Evolutionary conservation across 2,113 vertebrate genomes (phyloP).

Genomic region (Pseudonaja textilis): DNA sequence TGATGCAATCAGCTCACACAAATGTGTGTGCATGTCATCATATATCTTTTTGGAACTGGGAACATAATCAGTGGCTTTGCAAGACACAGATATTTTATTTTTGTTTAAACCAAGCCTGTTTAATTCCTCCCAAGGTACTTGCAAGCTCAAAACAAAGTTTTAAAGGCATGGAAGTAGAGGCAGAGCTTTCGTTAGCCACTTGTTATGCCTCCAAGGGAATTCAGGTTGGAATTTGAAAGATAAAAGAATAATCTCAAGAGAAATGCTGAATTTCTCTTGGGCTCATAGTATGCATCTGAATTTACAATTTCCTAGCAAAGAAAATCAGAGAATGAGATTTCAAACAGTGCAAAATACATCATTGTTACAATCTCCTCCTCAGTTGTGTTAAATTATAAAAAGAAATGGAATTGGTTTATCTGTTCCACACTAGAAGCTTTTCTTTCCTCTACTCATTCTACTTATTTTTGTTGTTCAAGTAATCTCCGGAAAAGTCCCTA

Average conservation of each 20-base stretch:
- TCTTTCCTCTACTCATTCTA: not conserved
- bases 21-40: not conserved
- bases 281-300: not conserved
- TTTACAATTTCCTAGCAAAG: not conserved
- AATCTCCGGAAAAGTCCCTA: not conserved
- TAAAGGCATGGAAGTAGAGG: not conserved
- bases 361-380: conserved; percentile 3
- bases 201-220: not conserved
- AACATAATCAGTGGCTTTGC: not conserved
- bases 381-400: conserved; percentile 9
- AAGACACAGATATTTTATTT: not conserved
- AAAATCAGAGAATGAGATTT: not conserved
- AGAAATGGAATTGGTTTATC: not conserved
- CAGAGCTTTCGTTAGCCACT: not conserved
- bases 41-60: not conserved
- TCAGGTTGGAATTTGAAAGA: not conserved
- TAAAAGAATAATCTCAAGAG: conserved; percentile 30
- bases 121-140: not conserved
- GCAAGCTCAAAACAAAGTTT: not conserved
- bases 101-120: not conserved
- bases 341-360: not conserved
- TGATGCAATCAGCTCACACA: no score
- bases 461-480: not conserved
- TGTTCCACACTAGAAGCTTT: not conserved
- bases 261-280: conserved; percentile 5